Conservation (phyloP, 2,888 invertebrate genomes). For the Limnephilus rhombicus region DNA sequence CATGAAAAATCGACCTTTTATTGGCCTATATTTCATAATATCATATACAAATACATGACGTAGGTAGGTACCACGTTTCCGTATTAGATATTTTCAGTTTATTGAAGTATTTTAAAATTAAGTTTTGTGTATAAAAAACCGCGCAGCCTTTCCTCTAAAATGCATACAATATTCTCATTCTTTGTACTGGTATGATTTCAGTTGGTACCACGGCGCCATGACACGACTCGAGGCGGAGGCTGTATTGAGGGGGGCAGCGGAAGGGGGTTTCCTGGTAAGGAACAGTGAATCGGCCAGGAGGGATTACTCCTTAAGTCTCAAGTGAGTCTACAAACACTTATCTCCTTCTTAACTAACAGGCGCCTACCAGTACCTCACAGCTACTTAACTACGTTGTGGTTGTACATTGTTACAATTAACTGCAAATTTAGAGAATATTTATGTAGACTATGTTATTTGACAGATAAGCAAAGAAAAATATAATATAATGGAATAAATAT, state of each 20-base stretch:
- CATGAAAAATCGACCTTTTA: no score
- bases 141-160: no score
- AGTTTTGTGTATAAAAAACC: no score
- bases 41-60: no score
- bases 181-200: conserved; percentile 69
- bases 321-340: conserved; percentile 81
- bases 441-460: not conserved
- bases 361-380: not conserved
- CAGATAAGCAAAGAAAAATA: not conserved
- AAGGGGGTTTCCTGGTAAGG: conserved; percentile 96
- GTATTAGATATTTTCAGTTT: no score
- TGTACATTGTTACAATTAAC: not conserved
- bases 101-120: no score
- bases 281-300: conserved; percentile 96
- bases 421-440: not conserved
- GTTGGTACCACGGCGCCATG: conserved; percentile 97
- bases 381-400: not conserved
- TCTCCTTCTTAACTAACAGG: not conserved
- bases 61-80: no score
- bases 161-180: not conserved
- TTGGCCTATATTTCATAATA: no score
- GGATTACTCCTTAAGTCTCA: conserved; percentile 95
- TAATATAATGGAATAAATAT: no score
- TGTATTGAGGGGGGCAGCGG: conserved; percentile 87
- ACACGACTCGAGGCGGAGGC: conserved; percentile 94